These are phyloP conservation scores for Sinocyclocheilus maitianheensis DNA, from an alignment of 2,113 vertebrate species.

Conservation along the genomic window DNA sequence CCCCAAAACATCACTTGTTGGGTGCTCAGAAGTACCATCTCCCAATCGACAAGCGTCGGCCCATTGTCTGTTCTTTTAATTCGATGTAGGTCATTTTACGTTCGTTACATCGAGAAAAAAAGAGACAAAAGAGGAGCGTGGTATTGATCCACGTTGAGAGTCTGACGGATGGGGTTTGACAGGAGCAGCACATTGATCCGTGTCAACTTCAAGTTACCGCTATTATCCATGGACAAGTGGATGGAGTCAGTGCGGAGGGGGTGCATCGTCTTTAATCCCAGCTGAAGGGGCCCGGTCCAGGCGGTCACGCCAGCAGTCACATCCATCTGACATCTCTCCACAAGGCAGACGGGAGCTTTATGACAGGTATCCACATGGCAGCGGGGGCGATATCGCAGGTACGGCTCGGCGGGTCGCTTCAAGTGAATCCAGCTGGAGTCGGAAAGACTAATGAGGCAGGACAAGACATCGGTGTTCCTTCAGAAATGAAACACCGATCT, in stretches of 20 bases:
- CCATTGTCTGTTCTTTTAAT: constrained; percentile 79
- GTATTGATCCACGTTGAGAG: constrained; percentile 93
- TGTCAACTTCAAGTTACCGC: constrained; percentile 96
- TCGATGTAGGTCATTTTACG: constrained; percentile 87
- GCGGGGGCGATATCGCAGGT: constrained; percentile 61
- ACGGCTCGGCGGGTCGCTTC: constrained; percentile 44
- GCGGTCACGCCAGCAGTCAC: constrained; percentile 75
- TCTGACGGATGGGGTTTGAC: constrained; percentile 92
- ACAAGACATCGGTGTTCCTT: constrained; percentile 32
- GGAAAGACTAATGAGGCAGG: constrained; percentile 55
- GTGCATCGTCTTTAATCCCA: constrained; percentile 84
- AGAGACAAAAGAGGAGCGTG: constrained; percentile 91
- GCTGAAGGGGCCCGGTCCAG: constrained; percentile 75
- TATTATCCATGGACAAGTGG: constrained; percentile 77
- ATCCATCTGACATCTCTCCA: constrained; percentile 77
- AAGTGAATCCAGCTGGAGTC: constrained; percentile 30
- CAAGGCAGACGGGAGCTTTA: constrained; percentile 72
- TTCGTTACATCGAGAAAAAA: constrained; percentile 82
- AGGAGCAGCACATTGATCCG: constrained; percentile 93
- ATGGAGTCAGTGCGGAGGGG: constrained; percentile 43
- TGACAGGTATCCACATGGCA: constrained; percentile 61
- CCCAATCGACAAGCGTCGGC: constrained; percentile 76
- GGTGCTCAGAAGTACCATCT: constrained; percentile 83
- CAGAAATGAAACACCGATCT: constrained; percentile 42
- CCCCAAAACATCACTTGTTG: constrained; percentile 67